phyloP scores from a whole-genome alignment of 2,113 vertebrate species.

The Hippocampus mohnikei region DNA sequence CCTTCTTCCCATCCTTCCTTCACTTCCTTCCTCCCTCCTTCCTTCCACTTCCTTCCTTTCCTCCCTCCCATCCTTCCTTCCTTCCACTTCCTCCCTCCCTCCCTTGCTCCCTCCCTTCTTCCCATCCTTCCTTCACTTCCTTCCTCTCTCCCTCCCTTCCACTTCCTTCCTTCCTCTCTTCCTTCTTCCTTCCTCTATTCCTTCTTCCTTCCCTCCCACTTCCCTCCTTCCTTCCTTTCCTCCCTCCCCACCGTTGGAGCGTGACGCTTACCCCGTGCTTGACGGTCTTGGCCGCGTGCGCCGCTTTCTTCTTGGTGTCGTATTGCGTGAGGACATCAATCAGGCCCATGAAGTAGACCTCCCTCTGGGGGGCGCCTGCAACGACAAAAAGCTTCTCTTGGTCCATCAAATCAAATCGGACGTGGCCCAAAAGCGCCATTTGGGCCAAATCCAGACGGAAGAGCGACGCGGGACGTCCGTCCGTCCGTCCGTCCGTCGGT shows the following conservation, averaged over 20 bases:
- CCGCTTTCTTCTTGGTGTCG: conserved; percentile 89
- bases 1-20: too few species aligned
- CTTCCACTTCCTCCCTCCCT: too few species aligned
- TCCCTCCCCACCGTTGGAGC: background rate
- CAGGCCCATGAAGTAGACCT: conserved; percentile 90
- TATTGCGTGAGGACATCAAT: conserved; percentile 89
- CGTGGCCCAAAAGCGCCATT: too few species aligned
- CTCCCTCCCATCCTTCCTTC: background rate
- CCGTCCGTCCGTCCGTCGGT: too few species aligned
- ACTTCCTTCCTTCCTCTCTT: background rate
- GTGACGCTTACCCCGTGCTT: conserved; percentile 86
- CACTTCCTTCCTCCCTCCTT: background rate
- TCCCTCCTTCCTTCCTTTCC: background rate
- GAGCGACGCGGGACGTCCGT: too few species aligned
- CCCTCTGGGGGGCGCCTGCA: conserved; percentile 82
- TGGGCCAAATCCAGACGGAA: too few species aligned
- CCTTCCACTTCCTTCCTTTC: background rate
- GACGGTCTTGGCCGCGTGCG: conserved; percentile 87
- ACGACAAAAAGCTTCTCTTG: background rate
- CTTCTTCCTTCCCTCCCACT: too few species aligned
- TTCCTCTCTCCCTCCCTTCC: background rate
- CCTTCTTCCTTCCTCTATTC: background rate
- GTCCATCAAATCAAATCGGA: too few species aligned
- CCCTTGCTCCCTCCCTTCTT: too few species aligned
- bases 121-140: background rate